phyloP scores from a whole-genome alignment of 2,797 vertebrate genomes.

The Cryptoblepharus egeriae region DNA sequence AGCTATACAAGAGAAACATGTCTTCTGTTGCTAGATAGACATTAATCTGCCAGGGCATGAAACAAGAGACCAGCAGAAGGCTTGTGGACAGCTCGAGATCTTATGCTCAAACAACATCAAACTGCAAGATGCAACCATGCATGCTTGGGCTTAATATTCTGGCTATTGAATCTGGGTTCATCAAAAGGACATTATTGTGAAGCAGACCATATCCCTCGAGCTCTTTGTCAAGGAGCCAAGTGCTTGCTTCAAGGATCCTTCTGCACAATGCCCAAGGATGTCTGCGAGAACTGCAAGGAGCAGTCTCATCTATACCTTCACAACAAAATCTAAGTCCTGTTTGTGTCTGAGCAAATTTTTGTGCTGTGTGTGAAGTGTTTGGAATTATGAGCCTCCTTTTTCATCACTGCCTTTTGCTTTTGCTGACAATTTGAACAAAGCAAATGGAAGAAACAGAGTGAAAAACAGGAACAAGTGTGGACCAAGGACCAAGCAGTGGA shows the following conservation, averaged over 20 bases:
- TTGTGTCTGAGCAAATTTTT: neutral
- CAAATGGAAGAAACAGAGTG: neutral
- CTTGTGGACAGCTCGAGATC: neutral
- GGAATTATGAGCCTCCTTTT: neutral
- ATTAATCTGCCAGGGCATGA: neutral
- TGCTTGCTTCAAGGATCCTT: neutral
- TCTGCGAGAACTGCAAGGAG: neutral
- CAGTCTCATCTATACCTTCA: neutral
- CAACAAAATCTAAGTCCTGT: neutral
- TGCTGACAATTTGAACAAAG: neutral
- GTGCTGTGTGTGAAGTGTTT: too few relatives aligned
- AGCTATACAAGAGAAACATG: too few relatives aligned
- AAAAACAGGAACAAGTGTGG: neutral
- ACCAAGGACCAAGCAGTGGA: too few relatives aligned
- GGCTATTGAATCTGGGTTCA: neutral
- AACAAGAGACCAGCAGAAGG: neutral
- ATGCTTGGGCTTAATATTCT: neutral
- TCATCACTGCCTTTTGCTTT: neutral
- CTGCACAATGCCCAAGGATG: neutral
- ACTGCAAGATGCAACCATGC: neutral
- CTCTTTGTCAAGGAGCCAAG: neutral
- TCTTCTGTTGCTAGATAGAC: neutral
- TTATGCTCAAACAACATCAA: too few relatives aligned
- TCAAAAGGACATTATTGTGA: neutral
- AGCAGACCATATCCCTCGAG: too few relatives aligned